phyloP scores from a whole-genome alignment of 2,888 invertebrate species.

The Biston betularia region DNA sequence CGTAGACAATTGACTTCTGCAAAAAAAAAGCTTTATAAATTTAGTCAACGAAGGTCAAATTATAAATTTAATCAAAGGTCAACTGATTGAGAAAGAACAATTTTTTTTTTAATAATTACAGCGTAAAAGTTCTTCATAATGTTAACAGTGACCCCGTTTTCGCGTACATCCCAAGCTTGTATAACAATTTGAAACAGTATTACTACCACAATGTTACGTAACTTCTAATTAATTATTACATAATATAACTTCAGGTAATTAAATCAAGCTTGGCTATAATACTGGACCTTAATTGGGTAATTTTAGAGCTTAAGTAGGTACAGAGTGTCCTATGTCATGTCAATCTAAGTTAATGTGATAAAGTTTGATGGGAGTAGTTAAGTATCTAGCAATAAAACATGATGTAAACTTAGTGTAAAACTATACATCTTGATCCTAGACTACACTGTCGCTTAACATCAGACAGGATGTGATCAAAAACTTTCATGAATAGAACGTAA shows the following conservation, averaged over 20 bases:
- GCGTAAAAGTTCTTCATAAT: too few relatives aligned
- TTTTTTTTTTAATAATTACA: too few relatives aligned
- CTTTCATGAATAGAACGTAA: too few relatives aligned
- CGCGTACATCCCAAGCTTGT: too few relatives aligned
- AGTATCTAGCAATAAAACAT: background rate
- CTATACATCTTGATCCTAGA: too few relatives aligned
- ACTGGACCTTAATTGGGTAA: slow-evolving; percentile 7
- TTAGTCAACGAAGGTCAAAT: background rate
- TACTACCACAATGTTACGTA: background rate
- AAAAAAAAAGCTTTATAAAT: slow-evolving; percentile 21
- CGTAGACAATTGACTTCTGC: slow-evolving; percentile 85
- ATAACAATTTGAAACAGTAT: background rate
- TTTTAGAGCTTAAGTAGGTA: slow-evolving; percentile 10
- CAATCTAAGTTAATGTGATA: slow-evolving; percentile 15
- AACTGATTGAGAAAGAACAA: too few relatives aligned
- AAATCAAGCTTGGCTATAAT: slow-evolving; percentile 15
- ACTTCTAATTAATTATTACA: background rate
- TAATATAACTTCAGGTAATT: slow-evolving; percentile 7
- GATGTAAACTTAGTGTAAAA: background rate
- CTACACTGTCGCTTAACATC: too few relatives aligned
- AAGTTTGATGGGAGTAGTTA: slow-evolving; percentile 17
- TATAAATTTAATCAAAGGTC: too few relatives aligned
- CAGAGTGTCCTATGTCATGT: background rate
- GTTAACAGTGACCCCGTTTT: too few relatives aligned
- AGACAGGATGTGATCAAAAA: too few relatives aligned